phyloP scores from a whole-genome alignment of 2,888 invertebrate species.

The Caenorhabditis angaria region DNA sequence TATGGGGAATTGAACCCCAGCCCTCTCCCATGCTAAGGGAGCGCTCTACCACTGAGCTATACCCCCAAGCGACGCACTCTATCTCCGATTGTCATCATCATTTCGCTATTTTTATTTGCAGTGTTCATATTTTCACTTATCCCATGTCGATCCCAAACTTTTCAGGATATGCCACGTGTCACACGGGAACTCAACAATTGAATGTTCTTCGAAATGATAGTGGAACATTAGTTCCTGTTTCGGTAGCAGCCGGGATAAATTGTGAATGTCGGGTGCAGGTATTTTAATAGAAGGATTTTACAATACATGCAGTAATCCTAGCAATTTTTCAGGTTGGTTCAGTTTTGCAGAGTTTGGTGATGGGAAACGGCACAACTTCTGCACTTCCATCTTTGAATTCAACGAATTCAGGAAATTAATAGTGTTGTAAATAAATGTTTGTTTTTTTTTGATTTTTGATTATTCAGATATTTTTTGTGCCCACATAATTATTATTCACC shows the following conservation, averaged over 20 bases:
- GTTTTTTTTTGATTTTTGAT: too few relatives aligned
- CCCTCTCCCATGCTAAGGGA: slow-evolving; percentile 63
- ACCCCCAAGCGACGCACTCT: slow-evolving; percentile 28
- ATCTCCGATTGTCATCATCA: background rate
- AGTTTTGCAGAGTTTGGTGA: slow-evolving; percentile 25
- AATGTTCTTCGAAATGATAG: slow-evolving; percentile 43
- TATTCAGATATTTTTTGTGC: too few relatives aligned
- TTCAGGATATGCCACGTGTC: slow-evolving; percentile 44
- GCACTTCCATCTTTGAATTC: slow-evolving; percentile 18
- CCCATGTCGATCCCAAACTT: too few relatives aligned
- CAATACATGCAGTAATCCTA: background rate
- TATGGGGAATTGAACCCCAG: slow-evolving; percentile 60
- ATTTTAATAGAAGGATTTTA: too few relatives aligned
- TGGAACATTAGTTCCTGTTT: slow-evolving; percentile 31
- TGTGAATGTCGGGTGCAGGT: slow-evolving; percentile 36
- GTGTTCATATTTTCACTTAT: background rate
- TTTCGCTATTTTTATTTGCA: background rate
- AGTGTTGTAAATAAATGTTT: too few relatives aligned
- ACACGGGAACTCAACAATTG: slow-evolving; percentile 40
- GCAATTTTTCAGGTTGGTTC: slow-evolving; percentile 14
- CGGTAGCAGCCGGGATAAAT: slow-evolving; percentile 39
- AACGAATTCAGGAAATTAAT: background rate
- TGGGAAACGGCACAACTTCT: slow-evolving; percentile 27
- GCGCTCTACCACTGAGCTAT: slow-evolving; percentile 65
- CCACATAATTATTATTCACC: too few relatives aligned